phyloP scores from a whole-genome alignment of 1,140 invertebrate species.

The Lasioglossum baleicum region DNA sequence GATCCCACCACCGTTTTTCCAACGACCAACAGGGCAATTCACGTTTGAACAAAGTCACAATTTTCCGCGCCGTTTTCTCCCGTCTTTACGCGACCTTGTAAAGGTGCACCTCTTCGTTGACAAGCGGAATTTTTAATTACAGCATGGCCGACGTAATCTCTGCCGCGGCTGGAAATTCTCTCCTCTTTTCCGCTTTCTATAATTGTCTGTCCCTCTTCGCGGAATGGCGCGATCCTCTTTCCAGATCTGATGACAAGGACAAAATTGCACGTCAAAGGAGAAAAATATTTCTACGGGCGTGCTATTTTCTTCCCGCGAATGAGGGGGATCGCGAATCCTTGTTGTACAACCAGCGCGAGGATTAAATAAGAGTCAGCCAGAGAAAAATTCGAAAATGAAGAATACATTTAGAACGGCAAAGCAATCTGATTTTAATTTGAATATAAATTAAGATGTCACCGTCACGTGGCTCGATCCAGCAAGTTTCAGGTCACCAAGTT shows the following conservation, averaged over 20 bases:
- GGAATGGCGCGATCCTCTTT: neutral
- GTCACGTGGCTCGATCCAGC: neutral
- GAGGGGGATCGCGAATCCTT: neutral
- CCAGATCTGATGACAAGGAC: neutral
- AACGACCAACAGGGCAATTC: neutral
- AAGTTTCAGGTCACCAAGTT: neutral
- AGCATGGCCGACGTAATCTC: constrained; percentile 1
- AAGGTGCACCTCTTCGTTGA: neutral
- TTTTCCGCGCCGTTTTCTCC: neutral
- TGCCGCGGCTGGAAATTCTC: neutral
- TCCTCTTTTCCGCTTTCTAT: neutral
- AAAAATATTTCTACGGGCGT: neutral
- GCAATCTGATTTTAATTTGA: constrained; percentile 2
- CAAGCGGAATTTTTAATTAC: constrained; percentile 50
- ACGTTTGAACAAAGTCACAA: neutral
- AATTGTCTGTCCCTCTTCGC: neutral
- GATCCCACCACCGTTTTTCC: neutral
- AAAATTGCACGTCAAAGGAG: neutral
- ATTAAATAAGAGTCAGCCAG: neutral
- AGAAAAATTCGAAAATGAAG: neutral
- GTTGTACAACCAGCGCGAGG: neutral
- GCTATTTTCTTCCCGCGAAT: neutral
- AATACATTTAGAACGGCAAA: neutral
- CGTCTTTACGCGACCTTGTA: neutral
- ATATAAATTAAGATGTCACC: neutral